Conservation (phyloP, 2,797 vertebrate genomes). For the Tinamus major region DNA sequence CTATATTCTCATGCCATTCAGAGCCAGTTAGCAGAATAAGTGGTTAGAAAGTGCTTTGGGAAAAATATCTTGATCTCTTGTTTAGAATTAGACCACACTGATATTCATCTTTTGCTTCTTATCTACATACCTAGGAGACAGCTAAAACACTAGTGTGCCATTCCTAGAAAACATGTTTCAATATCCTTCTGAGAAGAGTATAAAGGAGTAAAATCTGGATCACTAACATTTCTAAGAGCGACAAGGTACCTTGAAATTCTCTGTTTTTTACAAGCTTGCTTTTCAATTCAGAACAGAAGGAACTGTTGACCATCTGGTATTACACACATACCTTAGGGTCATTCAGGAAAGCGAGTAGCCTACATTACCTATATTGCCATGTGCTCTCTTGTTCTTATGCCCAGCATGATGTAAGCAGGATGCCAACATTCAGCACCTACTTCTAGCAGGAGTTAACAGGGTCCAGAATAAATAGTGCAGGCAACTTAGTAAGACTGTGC, state of each 20-base stretch:
- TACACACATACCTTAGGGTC: background rate
- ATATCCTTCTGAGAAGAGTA: background rate
- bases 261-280: background rate
- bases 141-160: background rate
- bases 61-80: background rate
- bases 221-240: background rate
- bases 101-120: background rate
- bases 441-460: background rate
- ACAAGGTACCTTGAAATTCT: background rate
- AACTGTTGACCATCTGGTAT: background rate
- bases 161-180: background rate
- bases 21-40: background rate
- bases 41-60: background rate
- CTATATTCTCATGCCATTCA: background rate
- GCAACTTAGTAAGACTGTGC: too few species aligned
- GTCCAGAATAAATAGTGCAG: background rate
- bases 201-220: background rate
- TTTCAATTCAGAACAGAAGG: too few species aligned
- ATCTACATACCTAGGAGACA: background rate
- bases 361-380: background rate
- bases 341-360: background rate
- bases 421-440: background rate
- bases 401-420: fast-evolving
- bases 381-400: background rate
- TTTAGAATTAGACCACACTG: background rate